Evolutionary conservation across 1,140 invertebrate species (phyloP), one percentile per base, ranked within the genome.

Genomic region (Formica exsecta): DNA sequence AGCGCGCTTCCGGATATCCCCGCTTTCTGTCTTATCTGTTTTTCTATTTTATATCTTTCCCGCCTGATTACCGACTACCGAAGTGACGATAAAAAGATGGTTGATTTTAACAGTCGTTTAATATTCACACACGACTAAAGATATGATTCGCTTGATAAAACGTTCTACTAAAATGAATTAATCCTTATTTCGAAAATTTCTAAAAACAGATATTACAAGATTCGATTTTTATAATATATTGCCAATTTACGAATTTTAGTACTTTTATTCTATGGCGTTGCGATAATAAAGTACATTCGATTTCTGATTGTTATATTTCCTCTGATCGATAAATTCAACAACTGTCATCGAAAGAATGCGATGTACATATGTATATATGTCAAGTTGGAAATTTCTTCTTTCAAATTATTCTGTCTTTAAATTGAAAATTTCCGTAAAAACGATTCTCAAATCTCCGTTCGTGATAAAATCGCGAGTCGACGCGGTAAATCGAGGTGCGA

Each of bases 401-500:
- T 68, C 5, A 5, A 38, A 13, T 66, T 38, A 4, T 29, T 29
- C 9, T 44, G 25, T 5, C 16, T 29, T 29, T 62, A 51, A 51
- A 51, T 51, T 51, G 48, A 19, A 51, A n/a, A 36, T 9, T 57
- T 32, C 5, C 13, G 48, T 3, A 32, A 36, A 29, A 0, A 54
- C n/a, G 8, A 25, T 36, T 83, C 4, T 86, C 59, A 41, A 83
- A 86, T 81, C 81, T 81, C 44, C 9, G 19, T 22, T 36, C 16
- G 76, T 38, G 51, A 3, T 80, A 29, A 85, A 89, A 85, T 90
- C 79, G 38, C 64, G 19, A 68, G 84, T 59, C 41, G 48, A 5
- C 16, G 59, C 79, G 73, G 88, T 87, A 90, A 90, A 91, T 86
- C 79, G 83, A 86, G 76, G 80, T 84, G 51, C 83, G 79, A 89